Conservation (phyloP, 2,888 invertebrate species). For the Platycnemis pennipes region DNA sequence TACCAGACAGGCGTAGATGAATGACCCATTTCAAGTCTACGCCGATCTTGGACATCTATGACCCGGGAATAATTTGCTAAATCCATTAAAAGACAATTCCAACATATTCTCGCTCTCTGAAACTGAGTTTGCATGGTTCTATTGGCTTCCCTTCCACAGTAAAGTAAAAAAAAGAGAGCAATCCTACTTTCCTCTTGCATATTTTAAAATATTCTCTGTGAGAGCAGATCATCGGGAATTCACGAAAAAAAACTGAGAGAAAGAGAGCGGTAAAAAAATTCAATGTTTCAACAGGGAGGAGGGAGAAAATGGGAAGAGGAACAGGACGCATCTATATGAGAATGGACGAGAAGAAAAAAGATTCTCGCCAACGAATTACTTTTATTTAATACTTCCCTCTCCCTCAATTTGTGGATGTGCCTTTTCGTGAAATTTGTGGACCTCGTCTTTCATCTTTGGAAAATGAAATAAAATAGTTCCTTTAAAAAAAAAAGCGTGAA, state of each 20-base stretch:
- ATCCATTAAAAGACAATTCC: no score
- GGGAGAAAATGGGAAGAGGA: not conserved
- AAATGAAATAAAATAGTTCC: not conserved
- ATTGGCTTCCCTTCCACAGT: no score
- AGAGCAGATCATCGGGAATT: not conserved
- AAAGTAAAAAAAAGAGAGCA: no score
- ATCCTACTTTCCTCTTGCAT: not conserved
- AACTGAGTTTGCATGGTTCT: no score
- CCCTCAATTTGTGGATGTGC: not conserved
- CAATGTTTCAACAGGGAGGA: not conserved
- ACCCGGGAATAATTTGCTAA: no score
- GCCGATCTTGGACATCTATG: no score
- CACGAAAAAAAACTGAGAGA: not conserved
- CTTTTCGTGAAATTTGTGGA: not conserved
- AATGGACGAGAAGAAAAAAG: not conserved
- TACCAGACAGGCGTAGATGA: no score
- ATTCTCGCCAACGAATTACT: not conserved
- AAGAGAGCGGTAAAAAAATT: not conserved
- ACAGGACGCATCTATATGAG: not conserved
- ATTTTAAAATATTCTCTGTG: not conserved
- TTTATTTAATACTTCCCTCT: not conserved
- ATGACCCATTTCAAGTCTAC: no score
- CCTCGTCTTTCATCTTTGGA: not conserved
- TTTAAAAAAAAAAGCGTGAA: no score
- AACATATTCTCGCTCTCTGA: no score